A percentile compares a stretch with the other conserved stretches of the same genome.
phyloP scores from a whole-genome alignment of 2,113 vertebrate genomes.

The Gymnorhina tibicen region DNA sequence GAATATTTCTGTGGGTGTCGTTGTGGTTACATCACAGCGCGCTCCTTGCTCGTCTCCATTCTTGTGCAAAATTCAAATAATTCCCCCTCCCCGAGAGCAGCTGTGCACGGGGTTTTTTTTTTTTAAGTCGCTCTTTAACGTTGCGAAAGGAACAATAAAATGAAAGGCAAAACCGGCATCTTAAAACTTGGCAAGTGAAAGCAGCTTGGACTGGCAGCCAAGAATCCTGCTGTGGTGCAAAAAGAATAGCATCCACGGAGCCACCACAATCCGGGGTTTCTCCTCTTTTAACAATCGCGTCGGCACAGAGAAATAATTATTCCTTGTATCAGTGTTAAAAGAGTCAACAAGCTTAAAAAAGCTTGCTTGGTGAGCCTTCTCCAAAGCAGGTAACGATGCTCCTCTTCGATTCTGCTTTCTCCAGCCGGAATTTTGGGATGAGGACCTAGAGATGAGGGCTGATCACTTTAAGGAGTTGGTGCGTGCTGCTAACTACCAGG shows the following conservation, averaged over 20 bases:
- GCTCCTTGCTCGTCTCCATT: conserved; percentile 52
- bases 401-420: conserved; percentile 18
- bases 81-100: conserved; percentile 61
- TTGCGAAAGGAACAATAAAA: conserved; percentile 73
- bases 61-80: conserved; percentile 60
- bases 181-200: conserved; percentile 81
- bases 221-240: conserved; percentile 85
- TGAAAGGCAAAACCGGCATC: conserved; percentile 71
- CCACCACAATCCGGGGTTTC: conserved; percentile 44
- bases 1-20: conserved; percentile 41
- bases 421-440: not conserved
- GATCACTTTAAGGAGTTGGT: not conserved
- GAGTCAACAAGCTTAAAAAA: conserved; percentile 62
- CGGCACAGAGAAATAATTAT: conserved; percentile 60
- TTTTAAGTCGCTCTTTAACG: conserved; percentile 62
- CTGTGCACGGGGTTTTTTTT: conserved; percentile 31
- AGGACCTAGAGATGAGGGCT: not conserved
- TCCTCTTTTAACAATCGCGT: conserved; percentile 27
- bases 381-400: conserved; percentile 45
- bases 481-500: not conserved
- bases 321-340: conserved; percentile 54
- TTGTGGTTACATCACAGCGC: conserved; percentile 51
- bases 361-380: conserved; percentile 29
- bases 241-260: conserved; percentile 64
- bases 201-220: conserved; percentile 83